phyloP scores from a whole-genome alignment of 2,113 vertebrate genomes.

The Alces alces region DNA sequence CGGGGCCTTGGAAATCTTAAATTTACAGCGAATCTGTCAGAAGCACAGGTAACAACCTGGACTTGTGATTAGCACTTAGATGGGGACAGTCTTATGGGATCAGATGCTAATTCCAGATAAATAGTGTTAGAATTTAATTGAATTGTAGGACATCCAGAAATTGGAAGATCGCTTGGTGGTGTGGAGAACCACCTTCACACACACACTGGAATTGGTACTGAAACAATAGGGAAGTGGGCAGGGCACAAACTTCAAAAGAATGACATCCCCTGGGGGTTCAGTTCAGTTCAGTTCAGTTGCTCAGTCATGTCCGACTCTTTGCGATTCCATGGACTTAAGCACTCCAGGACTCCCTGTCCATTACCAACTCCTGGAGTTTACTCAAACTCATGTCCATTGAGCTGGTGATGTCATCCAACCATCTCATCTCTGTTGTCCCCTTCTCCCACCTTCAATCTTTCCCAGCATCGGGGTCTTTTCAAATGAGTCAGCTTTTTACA shows the following conservation, averaged over 20 bases:
- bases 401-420: background rate
- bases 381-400: background rate
- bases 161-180: background rate
- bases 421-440: background rate
- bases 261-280: background rate
- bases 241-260: background rate
- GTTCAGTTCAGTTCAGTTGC: background rate
- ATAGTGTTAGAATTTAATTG: background rate
- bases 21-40: background rate
- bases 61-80: background rate
- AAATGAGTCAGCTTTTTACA: background rate
- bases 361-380: background rate
- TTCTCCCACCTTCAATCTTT: background rate
- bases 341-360: background rate
- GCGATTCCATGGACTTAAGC: accelerated
- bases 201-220: background rate
- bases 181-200: background rate
- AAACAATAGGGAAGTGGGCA: background rate
- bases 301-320: background rate
- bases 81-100: background rate
- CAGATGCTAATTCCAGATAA: background rate
- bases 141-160: background rate
- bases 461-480: background rate
- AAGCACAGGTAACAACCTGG: background rate
- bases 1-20: background rate